Conservation (phyloP, 2,888 invertebrate genomes). For the Magallana nippona region DNA sequence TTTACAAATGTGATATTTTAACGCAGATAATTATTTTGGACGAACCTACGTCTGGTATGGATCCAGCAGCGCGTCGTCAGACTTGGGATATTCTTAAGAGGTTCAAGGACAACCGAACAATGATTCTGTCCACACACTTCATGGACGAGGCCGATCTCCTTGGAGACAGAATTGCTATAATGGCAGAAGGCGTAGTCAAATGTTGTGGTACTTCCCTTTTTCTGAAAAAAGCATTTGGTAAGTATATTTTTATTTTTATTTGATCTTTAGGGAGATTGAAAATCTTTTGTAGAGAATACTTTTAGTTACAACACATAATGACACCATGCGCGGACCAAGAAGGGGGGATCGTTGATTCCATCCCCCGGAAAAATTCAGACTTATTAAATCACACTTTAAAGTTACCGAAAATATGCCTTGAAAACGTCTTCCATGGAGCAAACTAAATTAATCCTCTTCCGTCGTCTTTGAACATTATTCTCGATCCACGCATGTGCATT, state of each 20-base stretch:
- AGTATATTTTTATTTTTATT: not conserved
- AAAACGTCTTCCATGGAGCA: no score
- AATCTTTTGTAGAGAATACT: no score
- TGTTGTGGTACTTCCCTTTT: constrained; percentile 88
- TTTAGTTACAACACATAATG: no score
- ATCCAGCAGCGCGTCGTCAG: constrained; percentile 82
- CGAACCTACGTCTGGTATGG: constrained; percentile 82
- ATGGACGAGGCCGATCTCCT: constrained; percentile 94
- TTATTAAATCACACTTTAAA: no score
- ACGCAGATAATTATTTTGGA: constrained; percentile 81
- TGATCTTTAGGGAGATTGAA: not conserved
- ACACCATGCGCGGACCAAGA: no score
- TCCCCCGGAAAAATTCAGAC: no score
- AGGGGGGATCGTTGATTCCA: no score
- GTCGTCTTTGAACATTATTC: no score
- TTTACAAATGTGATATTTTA: no score
- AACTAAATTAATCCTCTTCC: no score
- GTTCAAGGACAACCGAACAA: constrained; percentile 85
- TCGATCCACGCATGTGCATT: no score
- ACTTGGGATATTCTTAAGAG: constrained; percentile 88
- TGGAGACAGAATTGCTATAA: constrained; percentile 92
- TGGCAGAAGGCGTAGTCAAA: constrained; percentile 89
- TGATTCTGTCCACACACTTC: constrained; percentile 88
- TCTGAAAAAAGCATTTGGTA: constrained; percentile 89
- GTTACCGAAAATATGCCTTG: no score